Conservation (phyloP, 2,797 vertebrate species). For the Parotocinclus haroldoi region DNA sequence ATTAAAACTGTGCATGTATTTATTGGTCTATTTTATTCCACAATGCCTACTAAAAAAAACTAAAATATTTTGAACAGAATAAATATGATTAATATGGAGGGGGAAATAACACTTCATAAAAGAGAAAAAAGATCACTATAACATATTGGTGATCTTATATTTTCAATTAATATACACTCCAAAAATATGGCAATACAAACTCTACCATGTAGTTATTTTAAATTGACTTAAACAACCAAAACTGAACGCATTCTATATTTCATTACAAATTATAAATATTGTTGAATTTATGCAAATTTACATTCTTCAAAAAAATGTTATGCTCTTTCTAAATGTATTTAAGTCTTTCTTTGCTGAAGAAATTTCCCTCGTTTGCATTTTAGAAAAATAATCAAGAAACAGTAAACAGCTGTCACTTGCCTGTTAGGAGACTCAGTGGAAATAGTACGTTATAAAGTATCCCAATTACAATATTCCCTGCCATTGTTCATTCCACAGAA, state of each 20-base stretch:
- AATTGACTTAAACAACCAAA: too few species aligned
- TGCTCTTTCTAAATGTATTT: not conserved
- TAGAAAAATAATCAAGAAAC: not conserved
- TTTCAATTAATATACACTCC: not conserved
- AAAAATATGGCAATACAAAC: too few species aligned
- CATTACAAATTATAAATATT: too few species aligned
- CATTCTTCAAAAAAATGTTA: too few species aligned
- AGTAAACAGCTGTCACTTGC: conserved; percentile 6
- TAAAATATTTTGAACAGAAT: not conserved
- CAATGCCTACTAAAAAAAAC: not conserved
- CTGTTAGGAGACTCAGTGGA: conserved; percentile 31
- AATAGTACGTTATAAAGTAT: conserved; percentile 29
- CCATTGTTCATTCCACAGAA: conserved; percentile 6
- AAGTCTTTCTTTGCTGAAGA: not conserved
- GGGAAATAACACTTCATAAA: not conserved
- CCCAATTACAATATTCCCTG: conserved; percentile 26
- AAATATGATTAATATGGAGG: not conserved
- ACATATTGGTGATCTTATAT: too few species aligned
- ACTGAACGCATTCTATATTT: too few species aligned
- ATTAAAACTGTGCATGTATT: too few species aligned
- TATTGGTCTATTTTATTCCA: too few species aligned
- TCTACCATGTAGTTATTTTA: too few species aligned
- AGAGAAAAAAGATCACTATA: not conserved
- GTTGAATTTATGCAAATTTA: too few species aligned
- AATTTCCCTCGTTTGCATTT: not conserved